Evolutionary conservation across 2,113 vertebrate species (phyloP), one percentile per base, ranked within the genome.

Genomic region (Microcebus ravelobensis): DNA sequence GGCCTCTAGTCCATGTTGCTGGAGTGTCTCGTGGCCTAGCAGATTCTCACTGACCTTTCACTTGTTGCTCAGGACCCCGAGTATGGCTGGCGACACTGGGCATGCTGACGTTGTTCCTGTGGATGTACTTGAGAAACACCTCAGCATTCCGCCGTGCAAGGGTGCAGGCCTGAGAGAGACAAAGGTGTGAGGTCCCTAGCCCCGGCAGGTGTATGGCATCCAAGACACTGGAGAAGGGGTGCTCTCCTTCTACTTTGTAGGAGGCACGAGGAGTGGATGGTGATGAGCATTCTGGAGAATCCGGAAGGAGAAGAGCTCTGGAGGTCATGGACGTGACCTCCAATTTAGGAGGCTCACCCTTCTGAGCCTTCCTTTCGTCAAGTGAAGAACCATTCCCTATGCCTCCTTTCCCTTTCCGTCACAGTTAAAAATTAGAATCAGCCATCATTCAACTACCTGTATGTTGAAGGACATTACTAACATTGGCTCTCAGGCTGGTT

Each of bases 71-170:
- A 0, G 99, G 99, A 3, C 99, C 99, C 50, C 99, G 98, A 11
- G 99, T 98, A 95, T 99, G 99, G 96, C 99, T 98, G 31, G 99
- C 98, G 4, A 99, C 99, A 36, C 99, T 99, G 0, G 99, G 99
- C 98, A 99, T 99, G 98, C 99, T 99, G 98, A 99, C 99, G 0
- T 99, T 99, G 98, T 99, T 99, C 96, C 99, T 98, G 98, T 99
- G 99, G 97, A 99, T 99, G 98, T 99, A 99, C 98, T 99, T 99
- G 89, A 99, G 99, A 92, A 99, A 99, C 36, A 99, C 99, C 96
- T 99, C 99, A 0, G 99, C 99, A 0, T 99, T 99, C 97, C 99
- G 99, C 79, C 99, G 98, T 23, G 99, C 99, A 97, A 99, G 98
- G 0, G 99, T 99, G 63, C 99, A 99, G 2, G 99, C 99, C 99